Base-by-base conservation (phyloP, 2,888 invertebrate genomes). In the Steromphala cineraria region DNA sequence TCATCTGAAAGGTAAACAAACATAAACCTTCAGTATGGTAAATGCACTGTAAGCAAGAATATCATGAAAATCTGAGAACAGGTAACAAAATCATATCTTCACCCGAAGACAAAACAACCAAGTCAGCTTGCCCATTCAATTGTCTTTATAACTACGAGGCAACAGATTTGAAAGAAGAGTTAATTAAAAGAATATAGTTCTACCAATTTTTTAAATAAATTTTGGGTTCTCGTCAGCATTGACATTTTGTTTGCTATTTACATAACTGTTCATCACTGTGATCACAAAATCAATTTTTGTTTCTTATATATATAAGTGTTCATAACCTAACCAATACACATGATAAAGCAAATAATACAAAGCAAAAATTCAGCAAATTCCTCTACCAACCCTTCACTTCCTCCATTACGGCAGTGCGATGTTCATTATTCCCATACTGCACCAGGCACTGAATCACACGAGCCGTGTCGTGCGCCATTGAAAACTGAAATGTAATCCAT, bases 361-460 rank as follows among this genome's bases (percentile, higher is more conserved):
- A n/a, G n/a, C n/a, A n/a, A n/a, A n/a, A n/a, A n/a, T n/a, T 71
- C 31, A n/a, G 13, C 1, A 10, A 56, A 56, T 8, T 3, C 19
- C 15, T 56, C 19, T 56, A 56, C 56, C 17, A 94, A 71, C 96
- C 96, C 86, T 96, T 95, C 8, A 98, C 91, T 94, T 97, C 97
- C 89, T 95, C 93, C 87, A 95, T 95, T 19, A 98, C 95, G 81
- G 95, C 95, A 79, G 95, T 94, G 56, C 96, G 95, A 24, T 97
- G 95, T 28, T 95, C 94, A 0, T 95, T 94, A 0, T 95, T 94
- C 0, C 96, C 95, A 85, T 92, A 92, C 91, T 97, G 97, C 0
- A 98, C 94, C 84, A 98, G 94, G 91, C 97, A 97, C 92, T 99
- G 98, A 75, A 98, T 95, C 0, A 98, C 96, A 88, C 98, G 94